Evolutionary conservation across 2,113 vertebrate genomes (phyloP).

Genomic region (Solea senegalensis): DNA sequence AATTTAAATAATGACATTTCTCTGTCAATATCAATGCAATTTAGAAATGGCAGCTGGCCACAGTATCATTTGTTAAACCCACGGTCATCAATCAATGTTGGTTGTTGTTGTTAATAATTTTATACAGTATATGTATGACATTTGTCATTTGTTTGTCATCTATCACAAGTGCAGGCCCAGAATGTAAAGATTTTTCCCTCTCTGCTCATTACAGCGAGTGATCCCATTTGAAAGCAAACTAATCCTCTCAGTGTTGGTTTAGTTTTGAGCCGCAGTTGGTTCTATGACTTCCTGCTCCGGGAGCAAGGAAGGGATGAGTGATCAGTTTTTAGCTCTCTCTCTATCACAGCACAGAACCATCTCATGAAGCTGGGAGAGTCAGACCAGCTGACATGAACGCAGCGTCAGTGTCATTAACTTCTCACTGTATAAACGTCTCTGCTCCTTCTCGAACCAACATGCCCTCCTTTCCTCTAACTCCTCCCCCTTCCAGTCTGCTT

Average conservation of each 20-base stretch:
- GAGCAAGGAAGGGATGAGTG: constrained; percentile 3
- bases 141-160: not conserved
- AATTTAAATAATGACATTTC: not conserved
- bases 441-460: constrained; percentile 8
- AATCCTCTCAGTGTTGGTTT: constrained; percentile 26
- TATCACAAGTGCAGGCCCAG: not conserved
- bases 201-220: constrained; percentile 3
- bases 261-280: constrained; percentile 4
- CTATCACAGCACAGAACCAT: not conserved
- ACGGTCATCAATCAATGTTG: no score
- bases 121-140: no score
- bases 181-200: not conserved
- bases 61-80: no score
- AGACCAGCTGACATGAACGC: constrained; percentile 17
- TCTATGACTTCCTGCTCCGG: constrained; percentile 6
- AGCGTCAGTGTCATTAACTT: constrained; percentile 23
- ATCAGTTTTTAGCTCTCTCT: not conserved
- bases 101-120: no score
- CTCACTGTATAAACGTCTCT: constrained; percentile 1
- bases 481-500: constrained; percentile 34
- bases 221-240: not conserved
- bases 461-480: not conserved
- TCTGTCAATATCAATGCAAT: not conserved
- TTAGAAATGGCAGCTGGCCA: no score
- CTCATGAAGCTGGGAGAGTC: constrained; percentile 3